Percentiles rank a stretch among this genome's conserved stretches.
Evolutionary conservation across 64 coral and sea anemone genomes (phyloP).

Genomic region (Catalaphyllia jardinei): DNA sequence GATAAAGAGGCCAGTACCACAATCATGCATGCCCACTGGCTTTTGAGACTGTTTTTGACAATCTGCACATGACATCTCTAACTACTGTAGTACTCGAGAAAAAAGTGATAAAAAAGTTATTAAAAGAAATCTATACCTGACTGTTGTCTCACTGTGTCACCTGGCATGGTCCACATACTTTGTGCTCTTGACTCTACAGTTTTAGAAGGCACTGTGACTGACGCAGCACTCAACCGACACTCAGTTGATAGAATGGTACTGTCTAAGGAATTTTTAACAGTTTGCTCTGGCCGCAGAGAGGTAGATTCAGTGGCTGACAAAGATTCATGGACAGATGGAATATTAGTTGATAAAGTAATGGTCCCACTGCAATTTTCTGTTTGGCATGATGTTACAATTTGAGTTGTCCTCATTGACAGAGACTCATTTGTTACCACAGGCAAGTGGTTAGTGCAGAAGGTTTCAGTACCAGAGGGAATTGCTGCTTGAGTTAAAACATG

Average conservation of each 20-base stretch:
- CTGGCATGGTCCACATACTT: background rate
- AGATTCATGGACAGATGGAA: background rate
- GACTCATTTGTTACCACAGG: too few relatives aligned
- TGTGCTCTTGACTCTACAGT: background rate
- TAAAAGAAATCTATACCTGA: background rate
- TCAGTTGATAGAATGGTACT: too few relatives aligned
- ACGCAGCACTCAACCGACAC: too few relatives aligned
- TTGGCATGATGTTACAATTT: too few relatives aligned
- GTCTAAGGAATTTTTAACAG: background rate
- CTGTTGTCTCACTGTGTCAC: background rate
- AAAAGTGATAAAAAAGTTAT: background rate
- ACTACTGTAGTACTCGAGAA: background rate
- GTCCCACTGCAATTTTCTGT: background rate
- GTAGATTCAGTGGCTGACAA: background rate
- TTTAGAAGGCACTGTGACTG: too few relatives aligned
- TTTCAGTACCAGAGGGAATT: too few relatives aligned
- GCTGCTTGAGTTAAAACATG: background rate
- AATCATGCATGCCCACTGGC: too few relatives aligned
- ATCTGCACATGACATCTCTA: too few relatives aligned
- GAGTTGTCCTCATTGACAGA: too few relatives aligned
- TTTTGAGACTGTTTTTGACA: too few relatives aligned
- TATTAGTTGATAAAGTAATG: background rate
- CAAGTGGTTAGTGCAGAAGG: too few relatives aligned
- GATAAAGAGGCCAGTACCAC: too few relatives aligned
- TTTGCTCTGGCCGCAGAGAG: background rate